These are phyloP conservation scores for Sepioteuthis lessoniana DNA, from an alignment of 2,888 invertebrate genomes.

Conservation along the genomic window DNA sequence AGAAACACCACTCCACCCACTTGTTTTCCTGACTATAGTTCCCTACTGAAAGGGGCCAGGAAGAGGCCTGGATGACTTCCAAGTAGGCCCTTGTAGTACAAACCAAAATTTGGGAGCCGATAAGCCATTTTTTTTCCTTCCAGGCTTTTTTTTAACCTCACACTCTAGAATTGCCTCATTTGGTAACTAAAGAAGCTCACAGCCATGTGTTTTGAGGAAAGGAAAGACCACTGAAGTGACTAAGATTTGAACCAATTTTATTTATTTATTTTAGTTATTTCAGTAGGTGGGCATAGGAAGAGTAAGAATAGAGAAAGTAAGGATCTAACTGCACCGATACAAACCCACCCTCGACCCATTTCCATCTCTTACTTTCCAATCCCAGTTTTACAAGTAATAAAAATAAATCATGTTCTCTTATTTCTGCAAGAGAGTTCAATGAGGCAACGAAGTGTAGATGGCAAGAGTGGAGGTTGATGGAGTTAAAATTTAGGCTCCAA, in stretches of 20 bases:
- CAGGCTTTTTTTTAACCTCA: neutral
- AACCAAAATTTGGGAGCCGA: neutral
- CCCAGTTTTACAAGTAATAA: neutral
- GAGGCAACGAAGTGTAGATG: neutral
- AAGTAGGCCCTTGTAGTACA: neutral
- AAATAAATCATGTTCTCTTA: neutral
- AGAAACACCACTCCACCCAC: neutral
- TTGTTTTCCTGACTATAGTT: neutral
- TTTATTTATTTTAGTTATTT: neutral
- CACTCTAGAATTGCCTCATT: neutral
- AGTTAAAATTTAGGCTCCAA: neutral
- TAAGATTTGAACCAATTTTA: neutral
- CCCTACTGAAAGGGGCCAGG: neutral
- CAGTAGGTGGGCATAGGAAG: neutral
- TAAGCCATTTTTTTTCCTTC: neutral
- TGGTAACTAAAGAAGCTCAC: neutral
- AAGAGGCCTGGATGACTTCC: neutral
- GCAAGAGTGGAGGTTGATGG: neutral
- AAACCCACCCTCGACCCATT: neutral
- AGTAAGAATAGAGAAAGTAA: neutral
- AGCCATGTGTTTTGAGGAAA: neutral
- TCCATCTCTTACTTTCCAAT: neutral
- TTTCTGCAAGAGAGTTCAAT: neutral
- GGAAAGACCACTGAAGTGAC: slow-evolving; percentile 4
- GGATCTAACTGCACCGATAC: neutral